These are phyloP conservation scores for Dysmachus trigonus DNA, from an alignment of 2,888 invertebrate genomes.

Conservation along the genomic window DNA sequence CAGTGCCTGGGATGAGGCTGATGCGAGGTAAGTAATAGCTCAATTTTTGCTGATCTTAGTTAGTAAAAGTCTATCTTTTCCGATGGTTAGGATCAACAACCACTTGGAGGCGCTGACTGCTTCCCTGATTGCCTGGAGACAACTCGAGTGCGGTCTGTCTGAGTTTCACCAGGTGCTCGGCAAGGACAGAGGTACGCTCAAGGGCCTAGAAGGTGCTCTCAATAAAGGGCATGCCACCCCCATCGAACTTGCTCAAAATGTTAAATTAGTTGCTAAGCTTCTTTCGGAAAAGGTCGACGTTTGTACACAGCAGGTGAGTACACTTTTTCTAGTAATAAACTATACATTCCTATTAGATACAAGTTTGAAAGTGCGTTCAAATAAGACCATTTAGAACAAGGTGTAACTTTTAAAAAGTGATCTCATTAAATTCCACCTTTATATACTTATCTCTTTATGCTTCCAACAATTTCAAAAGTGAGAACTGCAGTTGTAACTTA, in stretches of 20 bases:
- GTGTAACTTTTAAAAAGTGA: not conserved
- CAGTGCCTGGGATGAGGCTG: constrained; percentile 74
- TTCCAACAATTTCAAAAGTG: not conserved
- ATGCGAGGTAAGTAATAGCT: constrained; percentile 69
- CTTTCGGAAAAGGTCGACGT: constrained; percentile 64
- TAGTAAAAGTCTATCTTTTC: not conserved
- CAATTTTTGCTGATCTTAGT: not conserved
- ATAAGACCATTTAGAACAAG: not conserved
- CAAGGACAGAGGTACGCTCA: constrained; percentile 69
- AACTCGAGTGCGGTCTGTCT: constrained; percentile 78
- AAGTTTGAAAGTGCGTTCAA: not conserved
- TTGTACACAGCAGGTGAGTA: constrained; percentile 57
- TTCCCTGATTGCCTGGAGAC: constrained; percentile 77
- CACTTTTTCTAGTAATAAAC: not conserved
- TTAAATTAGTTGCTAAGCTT: constrained; percentile 63
- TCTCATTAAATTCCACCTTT: not conserved
- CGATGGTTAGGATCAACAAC: constrained; percentile 71
- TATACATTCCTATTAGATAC: too few species aligned
- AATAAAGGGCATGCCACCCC: constrained; percentile 61
- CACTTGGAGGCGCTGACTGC: constrained; percentile 77
- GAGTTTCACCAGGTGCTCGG: constrained; percentile 80
- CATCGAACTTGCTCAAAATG: constrained; percentile 63
- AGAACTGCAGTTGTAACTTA: not conserved
- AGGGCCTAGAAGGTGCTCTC: constrained; percentile 62
- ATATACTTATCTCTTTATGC: not conserved